Percentiles rank a stretch among this genome's conserved stretches.
Evolutionary conservation across 2,113 vertebrate species (phyloP).

Genomic region (Ptyas mucosa): DNA sequence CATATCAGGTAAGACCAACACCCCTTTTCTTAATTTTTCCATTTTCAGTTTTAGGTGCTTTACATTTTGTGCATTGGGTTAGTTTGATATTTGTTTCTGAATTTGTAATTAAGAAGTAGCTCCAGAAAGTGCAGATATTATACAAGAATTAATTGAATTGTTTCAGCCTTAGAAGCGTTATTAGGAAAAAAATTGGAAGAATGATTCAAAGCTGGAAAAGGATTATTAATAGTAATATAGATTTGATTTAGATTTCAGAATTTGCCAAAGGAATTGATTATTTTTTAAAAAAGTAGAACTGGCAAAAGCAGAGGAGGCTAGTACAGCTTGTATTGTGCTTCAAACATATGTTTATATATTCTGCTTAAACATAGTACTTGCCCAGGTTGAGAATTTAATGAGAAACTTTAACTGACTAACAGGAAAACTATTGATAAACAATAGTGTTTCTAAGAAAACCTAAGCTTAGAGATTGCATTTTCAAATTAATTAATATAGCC

Average conservation of each 20-base stretch:
- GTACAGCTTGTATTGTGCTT: neutral
- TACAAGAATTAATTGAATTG: neutral
- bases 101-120: neutral
- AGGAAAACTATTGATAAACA: neutral
- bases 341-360: neutral
- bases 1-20: too few relatives aligned
- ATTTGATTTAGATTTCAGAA: neutral
- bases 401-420: neutral
- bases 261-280: neutral
- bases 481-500: neutral
- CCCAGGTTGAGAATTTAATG: neutral
- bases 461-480: neutral
- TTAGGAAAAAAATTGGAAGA: conserved; percentile 22
- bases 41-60: conserved; percentile 51
- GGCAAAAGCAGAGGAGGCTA: neutral
- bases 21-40: conserved; percentile 45
- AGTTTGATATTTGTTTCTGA: neutral
- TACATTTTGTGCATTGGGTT: conserved; percentile 18
- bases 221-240: conserved; percentile 29
- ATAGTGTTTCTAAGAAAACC: neutral
- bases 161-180: neutral
- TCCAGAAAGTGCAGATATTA: neutral
- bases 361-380: neutral
- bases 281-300: neutral
- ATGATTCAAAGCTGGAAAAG: conserved; percentile 23